Base-by-base conservation (phyloP, 2,797 vertebrate genomes). In the Xiphophorus birchmanni region DNA sequence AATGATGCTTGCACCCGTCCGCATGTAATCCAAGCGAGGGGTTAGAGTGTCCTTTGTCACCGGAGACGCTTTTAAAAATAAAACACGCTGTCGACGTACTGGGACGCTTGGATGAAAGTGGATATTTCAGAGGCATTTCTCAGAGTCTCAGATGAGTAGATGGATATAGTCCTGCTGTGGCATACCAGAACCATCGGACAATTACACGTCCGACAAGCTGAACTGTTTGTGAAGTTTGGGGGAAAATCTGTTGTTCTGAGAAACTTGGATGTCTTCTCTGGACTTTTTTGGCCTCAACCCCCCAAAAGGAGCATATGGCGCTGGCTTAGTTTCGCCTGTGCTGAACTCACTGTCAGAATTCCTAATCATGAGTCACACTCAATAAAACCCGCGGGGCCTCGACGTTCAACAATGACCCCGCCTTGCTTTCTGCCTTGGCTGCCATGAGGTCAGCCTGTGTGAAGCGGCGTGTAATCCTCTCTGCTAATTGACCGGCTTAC, bases 31-130 rank as follows among this genome's bases (percentile, higher is more conserved):
- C 88, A 96, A 97, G 96, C 90, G 95, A 96, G 94, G 93, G 93
- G 96, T 89, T 94, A 91, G 95, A 96, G 95, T 96, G 95, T 95
- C 94, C 96, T 95, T 95, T 96, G 96, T 95, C 96, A 97, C 95
- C 91, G 95, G 96, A 96, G 96, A 97, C 80, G 88, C 87, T 96
- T 72, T 97, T 95, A 98, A 97, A 98, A 98, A 98, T 98, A 99
- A 96, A 97, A 93, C 91, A 50, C 85, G 90, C 89, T 83, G 90
- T 94, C 89, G 86, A 92, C 91, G 92, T 93, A 84, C 92, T 90
- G 92, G 87, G 93, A 93, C 90, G 93, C 92, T 95, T 92, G 86
- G 91, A 92, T 92, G 94, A 92, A 92, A 94, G 94, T 92, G 88
- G 92, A 96, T 94, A 89, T 93, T 94, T 93, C 91, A 90, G 92